Base-by-base conservation (phyloP, 1,140 invertebrate genomes). In the Berghia stephanieae region DNA sequence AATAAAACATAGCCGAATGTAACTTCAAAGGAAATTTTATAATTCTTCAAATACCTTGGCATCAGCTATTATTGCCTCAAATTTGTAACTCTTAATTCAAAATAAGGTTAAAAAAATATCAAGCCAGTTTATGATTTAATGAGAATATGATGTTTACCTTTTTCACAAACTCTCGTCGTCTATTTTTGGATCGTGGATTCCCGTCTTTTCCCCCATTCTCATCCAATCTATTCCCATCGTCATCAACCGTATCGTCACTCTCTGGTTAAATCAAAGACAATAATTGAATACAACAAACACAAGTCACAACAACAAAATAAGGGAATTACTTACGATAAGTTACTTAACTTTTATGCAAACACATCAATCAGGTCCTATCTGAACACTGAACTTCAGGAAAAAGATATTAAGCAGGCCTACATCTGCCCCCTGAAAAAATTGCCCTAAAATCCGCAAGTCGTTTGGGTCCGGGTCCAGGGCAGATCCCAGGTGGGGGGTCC, bases 241-340 rank as follows among this genome's bases (percentile, higher is more conserved):
- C 83, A 81, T 87, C 86, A 78, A 85, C 83, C 10, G 76, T 78
- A 69, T 84, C 84, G 42, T 88, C 86, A n/a, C 77, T 81, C 73
- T 88, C 87, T 85, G 72, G 21, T 44, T 63, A 74, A 72, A 55
- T 43, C 16, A 70, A 31, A 31, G 57, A 4, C 16, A 8, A 27
- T 40, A 27, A 34, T 10, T 1, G 38, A 10, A 60, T 34, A 52
- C 46, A 60, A 60, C 8, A 60, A 24, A 60, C 21, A 71, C 43
- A 46, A 34, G 5, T 49, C 38, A 46, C 5, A 46, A 43, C 46
- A 21, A 38, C 69, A 71, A 43, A 71, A n/a, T 0, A 24, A 49
- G 2, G 42, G 34, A 67, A 6, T 38, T 40, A 67, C 66, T 38
- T 40, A 67, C 66, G 42, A 13, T 38, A 13, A 10, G 46, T 10